Evolutionary conservation across 2,113 vertebrate genomes (phyloP), one percentile per base, ranked within the genome.

Genomic region (Elephantulus edwardii): DNA sequence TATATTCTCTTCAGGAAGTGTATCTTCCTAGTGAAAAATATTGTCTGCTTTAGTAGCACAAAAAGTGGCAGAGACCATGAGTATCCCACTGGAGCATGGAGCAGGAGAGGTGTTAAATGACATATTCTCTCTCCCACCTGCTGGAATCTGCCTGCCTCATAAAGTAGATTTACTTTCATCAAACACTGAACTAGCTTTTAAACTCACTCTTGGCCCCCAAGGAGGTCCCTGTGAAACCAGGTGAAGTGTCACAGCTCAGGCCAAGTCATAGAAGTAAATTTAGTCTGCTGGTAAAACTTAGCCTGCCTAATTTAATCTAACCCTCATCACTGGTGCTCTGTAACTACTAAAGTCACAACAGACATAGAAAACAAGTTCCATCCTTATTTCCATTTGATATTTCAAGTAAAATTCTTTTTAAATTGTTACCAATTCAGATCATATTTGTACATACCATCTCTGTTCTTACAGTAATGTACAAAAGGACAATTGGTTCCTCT

Each of bases 41-140:
- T 82, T 42, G 88, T 35, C 78, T 82, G 28, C 46, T 91, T 87
- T 66, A 72, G 60, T 30, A 58, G 56, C 35, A 50, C 50, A 13
- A 10, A 74, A 46, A 71, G 62, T 83, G 38, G 38, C 40, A 40
- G 48, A 50, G 70, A 58, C 86, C 72, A 81, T 38, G 66, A 91
- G 48, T 17, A 0, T 86, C 91, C 30, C 19, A 33, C 68, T 28
- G 38, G 42, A 92, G 70, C 10, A 17, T 68, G 0, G 35, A 89
- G 80, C 64, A 77, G 77, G 54, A 86, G 44, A 89, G 58, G 52
- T 89, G 82, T 90, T 93, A 92, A 92, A 89, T 78, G 89, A 79
- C 81, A 87, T 40, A 35, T 19, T 68, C 44, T n/a, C 70, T 87
- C 44, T 70, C 83, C 62, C 54, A 46, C 17, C 35, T 35, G 7